A percentile compares a stretch with the other conserved stretches of the same genome.
These are phyloP conservation scores for Trichogramma pretiosum DNA, from an alignment of 1,140 invertebrate genomes.

Conservation along the genomic window DNA sequence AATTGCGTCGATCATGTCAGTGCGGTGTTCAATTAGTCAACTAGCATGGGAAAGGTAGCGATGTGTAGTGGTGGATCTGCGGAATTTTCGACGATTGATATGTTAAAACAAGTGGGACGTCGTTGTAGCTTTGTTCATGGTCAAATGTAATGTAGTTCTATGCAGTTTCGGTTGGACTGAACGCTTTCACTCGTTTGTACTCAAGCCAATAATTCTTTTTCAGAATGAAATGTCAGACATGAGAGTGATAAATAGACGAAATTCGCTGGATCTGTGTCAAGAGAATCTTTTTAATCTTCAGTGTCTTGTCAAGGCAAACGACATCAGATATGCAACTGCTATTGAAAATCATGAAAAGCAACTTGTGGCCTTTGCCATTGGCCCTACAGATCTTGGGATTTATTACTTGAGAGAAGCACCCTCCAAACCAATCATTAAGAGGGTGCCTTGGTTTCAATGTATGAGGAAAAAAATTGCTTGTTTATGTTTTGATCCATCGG, in stretches of 20 bases:
- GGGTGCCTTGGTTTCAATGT: slow-evolving; percentile 59
- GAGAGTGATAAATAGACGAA: slow-evolving; percentile 4
- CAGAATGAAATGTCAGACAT: slow-evolving; percentile 13
- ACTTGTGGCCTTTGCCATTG: slow-evolving; percentile 37
- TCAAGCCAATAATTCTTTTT: no score
- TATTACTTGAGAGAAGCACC: slow-evolving; percentile 34
- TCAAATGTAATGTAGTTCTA: no score
- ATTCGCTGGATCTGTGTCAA: slow-evolving; percentile 12
- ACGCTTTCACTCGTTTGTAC: no score
- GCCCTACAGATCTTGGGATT: slow-evolving; percentile 34
- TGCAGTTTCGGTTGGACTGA: no score
- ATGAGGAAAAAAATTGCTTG: slow-evolving; percentile 52
- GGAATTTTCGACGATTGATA: no score
- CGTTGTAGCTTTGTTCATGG: no score
- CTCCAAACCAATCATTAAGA: slow-evolving; percentile 50
- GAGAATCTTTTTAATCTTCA: slow-evolving; percentile 38
- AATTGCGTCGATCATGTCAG: no score
- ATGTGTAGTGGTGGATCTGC: no score
- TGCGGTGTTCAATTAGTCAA: no score
- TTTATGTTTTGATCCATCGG: slow-evolving; percentile 61
- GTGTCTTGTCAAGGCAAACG: slow-evolving; percentile 39
- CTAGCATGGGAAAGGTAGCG: no score
- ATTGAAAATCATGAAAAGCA: slow-evolving; percentile 33
- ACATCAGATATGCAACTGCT: slow-evolving; percentile 33
- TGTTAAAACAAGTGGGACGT: no score